Conservation (phyloP, 2,113 vertebrate genomes). For the Theristicus caerulescens region DNA sequence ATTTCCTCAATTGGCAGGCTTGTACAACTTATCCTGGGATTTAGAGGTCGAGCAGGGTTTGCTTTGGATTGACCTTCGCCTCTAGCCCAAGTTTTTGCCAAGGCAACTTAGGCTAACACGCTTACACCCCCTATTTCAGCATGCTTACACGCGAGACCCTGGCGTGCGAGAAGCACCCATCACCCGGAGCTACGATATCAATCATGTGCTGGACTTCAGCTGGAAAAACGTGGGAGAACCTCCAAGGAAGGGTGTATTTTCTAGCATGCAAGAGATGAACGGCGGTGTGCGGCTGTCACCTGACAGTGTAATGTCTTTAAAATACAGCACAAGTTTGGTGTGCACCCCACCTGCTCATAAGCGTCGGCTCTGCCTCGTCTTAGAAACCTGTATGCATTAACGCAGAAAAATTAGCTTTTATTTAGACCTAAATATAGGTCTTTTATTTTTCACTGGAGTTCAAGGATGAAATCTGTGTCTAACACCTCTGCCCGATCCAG, state of each 20-base stretch:
- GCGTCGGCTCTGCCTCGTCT: neutral
- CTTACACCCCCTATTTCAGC: neutral
- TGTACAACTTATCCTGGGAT: neutral
- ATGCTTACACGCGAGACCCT: neutral
- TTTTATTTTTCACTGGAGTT: neutral
- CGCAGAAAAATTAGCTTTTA: neutral
- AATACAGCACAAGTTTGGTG: neutral
- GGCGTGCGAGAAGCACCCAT: fast-evolving
- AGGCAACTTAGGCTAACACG: fast-evolving
- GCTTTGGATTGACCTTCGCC: neutral
- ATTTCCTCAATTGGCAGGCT: neutral
- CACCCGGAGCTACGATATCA: neutral
- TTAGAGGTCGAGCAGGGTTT: neutral
- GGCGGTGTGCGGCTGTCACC: no score
- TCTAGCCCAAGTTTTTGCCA: neutral
- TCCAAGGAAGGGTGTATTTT: neutral
- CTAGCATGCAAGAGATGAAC: neutral
- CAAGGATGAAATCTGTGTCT: neutral
- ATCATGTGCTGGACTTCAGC: neutral
- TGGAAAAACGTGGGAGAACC: neutral
- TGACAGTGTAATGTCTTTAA: fast-evolving
- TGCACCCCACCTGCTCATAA: fast-evolving
- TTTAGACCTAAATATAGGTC: neutral
- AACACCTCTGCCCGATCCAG: no score
- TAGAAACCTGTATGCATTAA: neutral